Base-by-base conservation (phyloP, 2,113 vertebrate species). In the Triplophysa tibetana region DNA sequence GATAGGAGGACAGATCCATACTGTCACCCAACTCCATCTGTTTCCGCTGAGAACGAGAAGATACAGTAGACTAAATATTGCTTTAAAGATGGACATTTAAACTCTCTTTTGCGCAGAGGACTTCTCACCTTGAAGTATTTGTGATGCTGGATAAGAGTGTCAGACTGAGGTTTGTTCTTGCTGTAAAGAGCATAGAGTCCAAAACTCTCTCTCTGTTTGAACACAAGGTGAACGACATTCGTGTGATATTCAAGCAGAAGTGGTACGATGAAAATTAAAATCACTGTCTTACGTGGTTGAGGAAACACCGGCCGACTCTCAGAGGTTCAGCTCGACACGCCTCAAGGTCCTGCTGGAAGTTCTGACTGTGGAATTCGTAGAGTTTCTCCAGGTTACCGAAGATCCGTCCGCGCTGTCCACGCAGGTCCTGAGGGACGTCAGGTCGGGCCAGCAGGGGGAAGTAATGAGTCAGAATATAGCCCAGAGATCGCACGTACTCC, bases 311-410 rank as follows among this genome's bases (percentile, higher is more conserved):
- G 4, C 92, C 93, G 67, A 92, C 91, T 76, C 89, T 81, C 61
- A 91, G 84, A 16, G 93, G 91, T 33, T 93, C 91, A 0, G 58
- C 73, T 50, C 80, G 26, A 26, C 92, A 90, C 79, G 74, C 80
- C 84, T 93, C 89, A 82, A 94, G 70, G 81, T 93, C 93, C 23
- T 86, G 81, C 26, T 92, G 82, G 82, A 94, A 94, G 70, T 89
- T 86, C 70, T 89, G 90, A 1, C 80, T 82, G 80, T 94, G 93
- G 85, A 94, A 94, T 70, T 92, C 90, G 0, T 92, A 88, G 12
- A 94, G 90, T 65, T 93, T 93, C 76, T 94, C 93, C 26, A 93
- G 82, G 86, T 93, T 94, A 3, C 93, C 91, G 6, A 94, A 94
- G 81, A 94, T 89, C 63, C 85, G 87, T 11, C 90, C 91, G 73